These are phyloP conservation scores for Drosophila mimetica DNA, from an alignment of 2,888 invertebrate species.

Conservation along the genomic window DNA sequence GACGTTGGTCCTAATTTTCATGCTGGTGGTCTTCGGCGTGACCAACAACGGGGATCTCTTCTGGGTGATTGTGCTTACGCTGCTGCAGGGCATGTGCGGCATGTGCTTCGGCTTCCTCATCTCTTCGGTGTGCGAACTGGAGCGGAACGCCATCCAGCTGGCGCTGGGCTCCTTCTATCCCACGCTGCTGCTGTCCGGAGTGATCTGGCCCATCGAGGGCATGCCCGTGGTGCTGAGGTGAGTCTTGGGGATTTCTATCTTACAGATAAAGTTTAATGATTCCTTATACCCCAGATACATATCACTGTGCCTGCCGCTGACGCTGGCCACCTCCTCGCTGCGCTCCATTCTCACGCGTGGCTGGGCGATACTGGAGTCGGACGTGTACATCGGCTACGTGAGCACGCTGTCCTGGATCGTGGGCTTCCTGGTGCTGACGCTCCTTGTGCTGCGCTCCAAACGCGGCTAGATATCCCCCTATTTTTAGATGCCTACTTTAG, in stretches of 20 bases:
- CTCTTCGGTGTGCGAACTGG: slow-evolving; percentile 95
- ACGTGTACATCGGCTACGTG: slow-evolving; percentile 95
- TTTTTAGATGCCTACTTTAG: slow-evolving; percentile 53
- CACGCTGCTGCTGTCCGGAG: slow-evolving; percentile 94
- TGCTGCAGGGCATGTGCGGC: slow-evolving; percentile 96
- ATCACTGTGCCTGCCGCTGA: slow-evolving; percentile 93
- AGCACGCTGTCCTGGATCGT: slow-evolving; percentile 94
- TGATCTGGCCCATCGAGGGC: slow-evolving; percentile 98
- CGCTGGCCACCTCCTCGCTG: slow-evolving; percentile 95
- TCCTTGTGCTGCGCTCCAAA: slow-evolving; percentile 92
- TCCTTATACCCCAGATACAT: slow-evolving; percentile 86
- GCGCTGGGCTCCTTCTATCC: slow-evolving; percentile 98
- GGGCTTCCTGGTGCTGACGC: slow-evolving; percentile 91
- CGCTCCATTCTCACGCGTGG: slow-evolving; percentile 94
- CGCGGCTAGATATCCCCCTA: slow-evolving; percentile 86
- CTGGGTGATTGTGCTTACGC: slow-evolving; percentile 93
- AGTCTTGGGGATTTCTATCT: slow-evolving; percentile 15
- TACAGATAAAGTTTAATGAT: no score
- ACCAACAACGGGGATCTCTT: slow-evolving; percentile 94
- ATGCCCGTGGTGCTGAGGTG: slow-evolving; percentile 93
- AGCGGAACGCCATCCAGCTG: slow-evolving; percentile 96
- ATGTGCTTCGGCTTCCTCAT: slow-evolving; percentile 99
- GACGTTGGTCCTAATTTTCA: slow-evolving; percentile 94
- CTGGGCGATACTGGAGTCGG: slow-evolving; percentile 91
- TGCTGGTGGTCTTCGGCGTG: slow-evolving; percentile 95